Conservation (phyloP, 2,113 vertebrate genomes). For the Zapornia atra region DNA sequence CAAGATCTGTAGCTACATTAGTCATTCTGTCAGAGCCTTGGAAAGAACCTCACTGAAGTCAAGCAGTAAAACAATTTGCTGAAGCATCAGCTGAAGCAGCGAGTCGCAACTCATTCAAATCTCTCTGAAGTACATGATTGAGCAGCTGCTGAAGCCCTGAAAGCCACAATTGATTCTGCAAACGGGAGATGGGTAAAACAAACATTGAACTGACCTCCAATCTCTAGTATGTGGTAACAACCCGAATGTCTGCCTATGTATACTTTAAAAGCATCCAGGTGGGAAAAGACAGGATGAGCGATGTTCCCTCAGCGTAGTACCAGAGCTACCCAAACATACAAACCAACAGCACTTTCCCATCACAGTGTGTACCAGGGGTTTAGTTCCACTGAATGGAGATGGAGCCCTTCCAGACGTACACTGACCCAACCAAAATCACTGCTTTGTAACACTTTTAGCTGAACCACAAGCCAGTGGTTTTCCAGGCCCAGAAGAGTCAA, state of each 20-base stretch:
- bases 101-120: background rate
- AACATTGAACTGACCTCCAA: background rate
- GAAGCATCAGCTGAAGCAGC: constrained; percentile 10
- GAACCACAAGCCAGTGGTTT: background rate
- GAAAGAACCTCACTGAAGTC: constrained; percentile 4
- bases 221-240: background rate
- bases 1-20: constrained; percentile 8
- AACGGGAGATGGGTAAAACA: background rate
- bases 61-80: constrained; percentile 36
- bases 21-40: constrained; percentile 32
- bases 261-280: background rate
- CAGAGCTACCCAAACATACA: background rate
- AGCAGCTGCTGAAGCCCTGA: background rate
- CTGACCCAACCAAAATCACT: background rate
- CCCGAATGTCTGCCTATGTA: background rate
- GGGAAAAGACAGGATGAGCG: background rate
- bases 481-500: background rate
- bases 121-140: background rate
- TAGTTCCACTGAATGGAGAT: background rate
- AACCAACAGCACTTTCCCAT: background rate
- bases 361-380: background rate
- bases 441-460: background rate
- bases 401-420: background rate
- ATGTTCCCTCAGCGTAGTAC: background rate
- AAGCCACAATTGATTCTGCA: background rate